Base-by-base conservation (phyloP, 2,888 invertebrate species). In the Sarcophaga subvicina region DNA sequence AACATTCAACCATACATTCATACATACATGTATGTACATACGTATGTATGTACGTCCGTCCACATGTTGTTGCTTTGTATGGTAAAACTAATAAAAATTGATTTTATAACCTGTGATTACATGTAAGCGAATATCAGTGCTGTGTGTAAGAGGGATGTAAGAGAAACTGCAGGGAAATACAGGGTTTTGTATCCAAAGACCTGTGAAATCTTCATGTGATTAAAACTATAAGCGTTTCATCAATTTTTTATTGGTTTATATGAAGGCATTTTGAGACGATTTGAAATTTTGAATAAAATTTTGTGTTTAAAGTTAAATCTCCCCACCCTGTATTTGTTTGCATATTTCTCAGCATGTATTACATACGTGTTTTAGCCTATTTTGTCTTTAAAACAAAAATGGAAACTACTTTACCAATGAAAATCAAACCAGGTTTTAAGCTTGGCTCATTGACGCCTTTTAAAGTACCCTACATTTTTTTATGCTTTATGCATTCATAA, bases 61-160 rank as follows among this genome's bases (percentile, higher is more conserved):
- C 11, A 11, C 37, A 64, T 77, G 37, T 17, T 54, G 14, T 54
- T 54, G 54, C 17, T 14, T 54, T 54, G 54, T 54, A 45, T 37
- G 73, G 37, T 37, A 37, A 60, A 60, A 90, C 91, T 91, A 92
- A 92, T 91, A 92, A 92, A 37, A 80, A 92, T 92, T 92, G 92
- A 92, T 92, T 84, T 80, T 84, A 49, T 75, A 84, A 80, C 47
- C 75, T 27, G 69, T 71, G 84, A 80, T 84, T 80, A 76, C 22
- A 22, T 66, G 75, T 60, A 70, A 14, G 14, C n/a, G 14, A 45
- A 66, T 54, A 54, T 17, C 54, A 54, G 54, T 54, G 54, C 17
- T 54, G 17, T 3, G 54, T 14, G 17, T 54, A 54, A 17, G 17
- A 0, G 37, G 37, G 6, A 8, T 8, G 6, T 37, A 37, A 37